Base-by-base conservation (phyloP, 2,888 invertebrate genomes). In the Prenolepis imparis region DNA sequence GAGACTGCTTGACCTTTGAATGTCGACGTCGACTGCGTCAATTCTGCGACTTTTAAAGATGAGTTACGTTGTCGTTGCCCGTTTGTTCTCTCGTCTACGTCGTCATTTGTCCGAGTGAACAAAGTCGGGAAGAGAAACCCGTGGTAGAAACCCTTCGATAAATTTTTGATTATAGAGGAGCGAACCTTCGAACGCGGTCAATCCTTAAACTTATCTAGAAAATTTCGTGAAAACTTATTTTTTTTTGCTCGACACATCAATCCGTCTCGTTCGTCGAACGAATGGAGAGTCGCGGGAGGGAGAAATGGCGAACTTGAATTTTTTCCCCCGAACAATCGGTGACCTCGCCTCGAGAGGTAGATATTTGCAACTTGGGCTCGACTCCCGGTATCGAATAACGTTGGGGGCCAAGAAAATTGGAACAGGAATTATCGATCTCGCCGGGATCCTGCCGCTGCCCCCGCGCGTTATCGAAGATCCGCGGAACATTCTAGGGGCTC, bases 391-490 rank as follows among this genome's bases (percentile, higher is more conserved):
- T 70, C 44, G 59, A 36, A 57, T 41, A 32, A 59, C 44, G 21
- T 70, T 57, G 11, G 72, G 72, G 4, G 72, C 72, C 21, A 59
- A 57, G 74, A 59, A 78, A 80, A 80, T 80, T 80, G 73, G 78
- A 80, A 72, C 78, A 73, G 59, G 12, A 80, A 59, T 59, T 80
- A 80, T 80, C 74, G 78, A 80, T 80, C 59, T 72, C 32, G 32
- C 32, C 21, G 21, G 44, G 44, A 70, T 70, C 12, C 21, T 11
- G 55, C 48, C 24, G 32, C 28, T 41, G 32, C 24, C 12, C 21
- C 32, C 44, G 18, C 59, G 44, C 32, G 24, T 78, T 78, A 70
- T 70, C 72, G 72, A 44, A 59, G 73, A 80, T 80, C 32, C 59
- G 44, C 44, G 64, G 41, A 32, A 75, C 44, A 36, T 44, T 64